These are phyloP conservation scores for Stegophylla sp. DNA, from an alignment of 2,888 invertebrate genomes.

Conservation along the genomic window DNA sequence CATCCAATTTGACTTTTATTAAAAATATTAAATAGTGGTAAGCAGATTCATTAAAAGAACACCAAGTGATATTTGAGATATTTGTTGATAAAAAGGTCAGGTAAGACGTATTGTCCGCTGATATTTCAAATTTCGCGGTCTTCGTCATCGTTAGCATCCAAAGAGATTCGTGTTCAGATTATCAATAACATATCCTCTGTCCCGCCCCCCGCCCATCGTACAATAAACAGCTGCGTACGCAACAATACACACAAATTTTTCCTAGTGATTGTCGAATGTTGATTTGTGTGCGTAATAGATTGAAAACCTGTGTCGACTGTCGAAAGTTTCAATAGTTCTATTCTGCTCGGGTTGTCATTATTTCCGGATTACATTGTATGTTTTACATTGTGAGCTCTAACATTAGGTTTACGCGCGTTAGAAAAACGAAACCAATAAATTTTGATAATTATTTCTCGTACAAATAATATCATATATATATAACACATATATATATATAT, in stretches of 20 bases:
- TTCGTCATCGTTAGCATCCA: neutral
- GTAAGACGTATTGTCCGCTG: too few species aligned
- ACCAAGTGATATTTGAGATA: too few species aligned
- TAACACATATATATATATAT: neutral
- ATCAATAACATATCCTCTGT: conserved; percentile 49
- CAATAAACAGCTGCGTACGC: conserved; percentile 53
- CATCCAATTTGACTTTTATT: too few species aligned
- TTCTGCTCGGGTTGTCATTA: conserved; percentile 27
- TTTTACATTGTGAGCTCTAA: conserved; percentile 8
- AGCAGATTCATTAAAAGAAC: too few species aligned
- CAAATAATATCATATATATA: neutral
- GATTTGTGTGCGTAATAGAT: conserved; percentile 59
- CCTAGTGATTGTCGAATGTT: conserved; percentile 58
- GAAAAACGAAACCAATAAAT: conserved; percentile 29
- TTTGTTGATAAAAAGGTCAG: too few species aligned
- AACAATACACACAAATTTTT: conserved; percentile 58
- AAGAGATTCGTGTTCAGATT: conserved; percentile 43
- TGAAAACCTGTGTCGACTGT: conserved; percentile 52
- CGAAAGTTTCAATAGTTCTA: conserved; percentile 52
- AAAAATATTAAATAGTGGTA: too few species aligned
- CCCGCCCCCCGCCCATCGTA: conserved; percentile 25
- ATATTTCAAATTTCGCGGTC: conserved; percentile 40
- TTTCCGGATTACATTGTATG: conserved; percentile 33
- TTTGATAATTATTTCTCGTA: neutral
- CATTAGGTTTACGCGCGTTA: neutral